phyloP scores from a whole-genome alignment of 2,113 vertebrate species.

The Tetraodon nigroviridis region DNA sequence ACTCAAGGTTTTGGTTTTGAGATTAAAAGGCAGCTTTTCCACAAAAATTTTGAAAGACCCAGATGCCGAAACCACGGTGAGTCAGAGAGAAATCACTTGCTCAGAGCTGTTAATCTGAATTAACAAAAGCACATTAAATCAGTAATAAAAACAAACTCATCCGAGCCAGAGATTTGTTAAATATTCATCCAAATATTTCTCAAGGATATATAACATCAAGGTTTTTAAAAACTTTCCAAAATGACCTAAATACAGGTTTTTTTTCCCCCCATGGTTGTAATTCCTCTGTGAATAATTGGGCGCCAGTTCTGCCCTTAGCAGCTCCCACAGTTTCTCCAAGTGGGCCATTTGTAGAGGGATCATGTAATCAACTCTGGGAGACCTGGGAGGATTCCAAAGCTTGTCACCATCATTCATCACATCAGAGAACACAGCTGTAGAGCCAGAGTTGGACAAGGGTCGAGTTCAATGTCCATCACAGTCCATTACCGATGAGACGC shows the following conservation, averaged over 20 bases:
- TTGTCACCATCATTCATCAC: neutral
- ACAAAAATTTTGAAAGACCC: neutral
- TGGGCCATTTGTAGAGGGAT: constrained; percentile 32
- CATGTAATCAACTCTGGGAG: constrained; percentile 1
- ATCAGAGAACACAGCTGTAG: constrained; percentile 1
- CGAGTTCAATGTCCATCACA: neutral
- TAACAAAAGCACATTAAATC: neutral
- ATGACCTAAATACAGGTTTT: constrained; percentile 22
- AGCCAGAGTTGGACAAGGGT: constrained; percentile 3
- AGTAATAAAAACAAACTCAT: neutral
- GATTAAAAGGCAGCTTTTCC: constrained; percentile 13
- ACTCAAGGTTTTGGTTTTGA: neutral
- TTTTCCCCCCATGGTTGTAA: constrained; percentile 7
- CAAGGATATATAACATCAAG: neutral
- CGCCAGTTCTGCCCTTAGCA: constrained; percentile 11
- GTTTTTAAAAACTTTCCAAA: constrained; percentile 3
- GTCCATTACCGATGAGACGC: neutral
- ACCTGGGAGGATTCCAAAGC: neutral
- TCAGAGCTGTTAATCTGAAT: neutral
- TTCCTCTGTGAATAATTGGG: constrained; percentile 32
- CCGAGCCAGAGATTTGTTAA: neutral
- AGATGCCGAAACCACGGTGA: neutral
- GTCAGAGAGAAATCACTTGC: neutral
- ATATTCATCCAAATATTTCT: neutral
- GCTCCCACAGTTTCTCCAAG: constrained; percentile 14